Conservation (phyloP, 2,888 invertebrate genomes). For the Dryocosmus kuriphilus region DNA sequence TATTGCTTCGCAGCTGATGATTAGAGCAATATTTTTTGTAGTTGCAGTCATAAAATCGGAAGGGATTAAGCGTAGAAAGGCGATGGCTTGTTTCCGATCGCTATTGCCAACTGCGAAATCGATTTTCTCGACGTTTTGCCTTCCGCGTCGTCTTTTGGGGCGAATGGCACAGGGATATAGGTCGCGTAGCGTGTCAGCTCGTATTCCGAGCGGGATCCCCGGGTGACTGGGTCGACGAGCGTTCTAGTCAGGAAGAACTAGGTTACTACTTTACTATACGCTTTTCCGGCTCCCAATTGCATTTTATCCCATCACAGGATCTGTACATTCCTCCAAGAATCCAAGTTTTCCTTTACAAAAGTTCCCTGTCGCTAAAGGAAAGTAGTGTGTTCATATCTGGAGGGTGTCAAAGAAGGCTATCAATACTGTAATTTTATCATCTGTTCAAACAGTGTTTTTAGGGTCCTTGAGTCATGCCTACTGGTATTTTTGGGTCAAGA, state of each 20-base stretch:
- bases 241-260: conserved; percentile 58
- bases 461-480: no score
- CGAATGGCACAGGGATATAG: conserved; percentile 34
- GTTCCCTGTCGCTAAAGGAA: neutral
- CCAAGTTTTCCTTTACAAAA: neutral
- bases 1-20: neutral
- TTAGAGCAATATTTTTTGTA: neutral
- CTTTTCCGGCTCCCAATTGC: neutral
- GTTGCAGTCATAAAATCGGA: neutral
- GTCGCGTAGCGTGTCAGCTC: conserved; percentile 54
- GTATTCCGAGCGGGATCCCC: conserved; percentile 68
- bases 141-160: conserved; percentile 33
- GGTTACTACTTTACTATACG: conserved; percentile 50
- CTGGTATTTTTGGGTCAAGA: no score
- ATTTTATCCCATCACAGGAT: neutral
- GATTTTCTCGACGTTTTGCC: conserved; percentile 27
- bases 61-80: neutral
- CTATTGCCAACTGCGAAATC: conserved; percentile 36
- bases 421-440: no score
- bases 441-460: no score
- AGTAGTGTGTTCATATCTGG: no score
- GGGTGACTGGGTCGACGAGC: conserved; percentile 68
- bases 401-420: neutral
- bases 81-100: neutral
- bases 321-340: neutral